Conservation (phyloP, 2,113 vertebrate species). For the Cariama cristata region DNA sequence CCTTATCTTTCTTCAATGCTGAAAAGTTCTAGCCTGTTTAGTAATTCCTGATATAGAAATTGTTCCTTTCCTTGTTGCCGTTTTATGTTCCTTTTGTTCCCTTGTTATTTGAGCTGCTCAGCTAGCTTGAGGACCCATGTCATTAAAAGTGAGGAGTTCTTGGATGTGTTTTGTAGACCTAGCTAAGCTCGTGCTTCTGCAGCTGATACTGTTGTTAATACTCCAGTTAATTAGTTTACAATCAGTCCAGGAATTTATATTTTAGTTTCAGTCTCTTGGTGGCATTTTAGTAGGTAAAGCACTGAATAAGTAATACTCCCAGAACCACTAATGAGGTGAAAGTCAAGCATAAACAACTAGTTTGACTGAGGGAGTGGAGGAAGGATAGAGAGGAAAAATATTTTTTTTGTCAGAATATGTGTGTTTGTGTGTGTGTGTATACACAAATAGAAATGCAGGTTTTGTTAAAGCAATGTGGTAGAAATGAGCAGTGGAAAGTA, state of each 20-base stretch:
- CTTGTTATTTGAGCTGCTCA: background rate
- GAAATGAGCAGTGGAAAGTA: background rate
- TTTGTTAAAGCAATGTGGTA: background rate
- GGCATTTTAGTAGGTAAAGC: background rate
- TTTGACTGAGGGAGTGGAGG: background rate
- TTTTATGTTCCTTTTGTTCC: background rate
- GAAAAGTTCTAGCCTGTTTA: background rate
- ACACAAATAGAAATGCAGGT: background rate
- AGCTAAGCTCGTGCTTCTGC: background rate
- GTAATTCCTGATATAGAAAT: background rate
- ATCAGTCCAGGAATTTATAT: background rate
- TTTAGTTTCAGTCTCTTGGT: background rate
- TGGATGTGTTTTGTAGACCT: background rate
- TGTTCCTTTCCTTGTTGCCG: background rate
- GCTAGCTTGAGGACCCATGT: background rate
- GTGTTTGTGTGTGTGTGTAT: background rate
- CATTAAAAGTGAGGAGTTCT: background rate
- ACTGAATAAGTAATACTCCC: background rate
- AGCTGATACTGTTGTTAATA: background rate
- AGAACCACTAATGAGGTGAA: background rate
- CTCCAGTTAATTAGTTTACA: background rate
- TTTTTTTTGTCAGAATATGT: background rate
- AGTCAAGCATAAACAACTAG: background rate
- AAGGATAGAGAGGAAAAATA: background rate
- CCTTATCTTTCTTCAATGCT: accelerated